Evolutionary conservation across 2,113 vertebrate genomes (phyloP).

Genomic region (Bufo bufo): DNA sequence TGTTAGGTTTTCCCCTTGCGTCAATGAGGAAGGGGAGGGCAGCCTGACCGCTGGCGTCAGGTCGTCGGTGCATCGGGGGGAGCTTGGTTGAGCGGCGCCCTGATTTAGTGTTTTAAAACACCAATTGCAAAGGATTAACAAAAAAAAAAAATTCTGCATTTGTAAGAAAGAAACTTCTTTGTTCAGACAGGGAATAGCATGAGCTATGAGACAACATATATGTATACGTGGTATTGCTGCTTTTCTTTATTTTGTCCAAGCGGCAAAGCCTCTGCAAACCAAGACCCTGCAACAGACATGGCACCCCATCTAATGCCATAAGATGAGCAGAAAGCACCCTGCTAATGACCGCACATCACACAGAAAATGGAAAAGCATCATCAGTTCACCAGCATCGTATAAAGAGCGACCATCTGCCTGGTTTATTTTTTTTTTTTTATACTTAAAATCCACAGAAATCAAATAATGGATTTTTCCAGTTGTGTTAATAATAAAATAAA

Average conservation of each 20-base stretch:
- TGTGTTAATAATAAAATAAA: no score
- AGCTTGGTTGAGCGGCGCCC: slow-evolving; percentile 49
- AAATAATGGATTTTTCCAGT: no score
- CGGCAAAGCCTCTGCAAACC: slow-evolving; percentile 12
- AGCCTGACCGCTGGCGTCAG: slow-evolving; percentile 53
- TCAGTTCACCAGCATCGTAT: neutral
- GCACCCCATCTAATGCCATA: slow-evolving; percentile 1
- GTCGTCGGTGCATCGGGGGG: slow-evolving; percentile 55
- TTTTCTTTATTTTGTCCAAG: slow-evolving; percentile 41
- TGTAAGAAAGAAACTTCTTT: slow-evolving; percentile 2
- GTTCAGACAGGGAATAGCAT: slow-evolving; percentile 49
- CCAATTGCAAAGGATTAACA: slow-evolving; percentile 56
- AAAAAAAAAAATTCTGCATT: slow-evolving; percentile 47
- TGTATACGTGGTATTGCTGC: slow-evolving; percentile 55
- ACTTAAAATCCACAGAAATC: no score
- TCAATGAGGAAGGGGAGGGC: slow-evolving; percentile 56
- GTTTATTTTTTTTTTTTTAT: no score
- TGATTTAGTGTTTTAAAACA: slow-evolving; percentile 59
- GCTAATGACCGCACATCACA: slow-evolving; percentile 31
- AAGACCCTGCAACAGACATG: slow-evolving; percentile 13
- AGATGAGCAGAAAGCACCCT: slow-evolving; percentile 35
- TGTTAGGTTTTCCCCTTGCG: slow-evolving; percentile 46
- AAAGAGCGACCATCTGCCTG: neutral
- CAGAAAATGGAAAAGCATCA: slow-evolving; percentile 15
- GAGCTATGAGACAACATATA: slow-evolving; percentile 40